Conservation (phyloP, 2,888 invertebrate species). For the Rhabditoides inermis region DNA sequence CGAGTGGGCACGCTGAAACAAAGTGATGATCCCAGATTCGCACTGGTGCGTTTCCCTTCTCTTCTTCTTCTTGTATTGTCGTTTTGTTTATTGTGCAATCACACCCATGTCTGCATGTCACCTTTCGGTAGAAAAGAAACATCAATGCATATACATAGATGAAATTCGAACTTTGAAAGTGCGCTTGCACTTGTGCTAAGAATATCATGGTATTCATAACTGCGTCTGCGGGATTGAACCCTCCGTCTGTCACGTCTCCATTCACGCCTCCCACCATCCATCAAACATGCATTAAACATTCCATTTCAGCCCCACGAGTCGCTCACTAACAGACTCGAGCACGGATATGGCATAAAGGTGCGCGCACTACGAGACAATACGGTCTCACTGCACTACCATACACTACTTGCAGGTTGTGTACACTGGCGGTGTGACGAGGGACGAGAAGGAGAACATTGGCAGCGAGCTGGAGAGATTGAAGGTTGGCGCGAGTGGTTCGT, state of each 20-base stretch:
- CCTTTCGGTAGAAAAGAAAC: background rate
- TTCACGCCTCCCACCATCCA: too few species aligned
- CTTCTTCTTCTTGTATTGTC: too few species aligned
- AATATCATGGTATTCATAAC: too few species aligned
- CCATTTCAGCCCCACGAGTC: slow-evolving; percentile 46
- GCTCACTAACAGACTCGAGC: slow-evolving; percentile 44
- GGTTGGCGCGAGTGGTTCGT: too few species aligned
- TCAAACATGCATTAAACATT: too few species aligned
- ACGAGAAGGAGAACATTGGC: slow-evolving; percentile 41
- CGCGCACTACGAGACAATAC: background rate
- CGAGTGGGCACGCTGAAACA: slow-evolving; percentile 92
- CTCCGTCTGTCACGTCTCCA: too few species aligned
- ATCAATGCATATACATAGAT: background rate
- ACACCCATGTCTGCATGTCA: too few species aligned
- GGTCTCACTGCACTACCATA: background rate
- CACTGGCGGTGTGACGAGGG: slow-evolving; percentile 45
- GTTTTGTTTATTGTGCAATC: too few species aligned
- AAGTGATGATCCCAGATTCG: slow-evolving; percentile 78
- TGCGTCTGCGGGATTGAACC: too few species aligned
- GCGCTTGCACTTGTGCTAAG: too few species aligned
- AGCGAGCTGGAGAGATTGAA: slow-evolving; percentile 42
- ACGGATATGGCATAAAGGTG: slow-evolving; percentile 26
- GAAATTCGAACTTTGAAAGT: too few species aligned
- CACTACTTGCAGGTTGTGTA: slow-evolving; percentile 24
- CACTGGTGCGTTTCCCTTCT: slow-evolving; percentile 71